Conservation (phyloP, 2,113 vertebrate species). For the Solenodon paradoxus region DNA sequence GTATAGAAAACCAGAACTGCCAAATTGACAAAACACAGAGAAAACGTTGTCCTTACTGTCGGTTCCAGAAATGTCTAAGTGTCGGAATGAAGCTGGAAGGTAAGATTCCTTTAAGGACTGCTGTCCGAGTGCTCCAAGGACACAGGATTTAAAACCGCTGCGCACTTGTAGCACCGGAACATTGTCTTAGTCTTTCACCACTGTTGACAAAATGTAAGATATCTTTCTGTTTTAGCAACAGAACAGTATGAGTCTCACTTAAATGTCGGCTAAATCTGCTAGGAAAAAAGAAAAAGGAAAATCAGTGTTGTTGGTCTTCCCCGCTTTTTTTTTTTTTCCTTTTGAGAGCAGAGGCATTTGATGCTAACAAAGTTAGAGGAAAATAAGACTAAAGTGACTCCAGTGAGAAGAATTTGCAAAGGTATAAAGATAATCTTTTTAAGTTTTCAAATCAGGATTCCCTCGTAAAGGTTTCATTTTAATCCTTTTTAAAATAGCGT, state of each 20-base stretch:
- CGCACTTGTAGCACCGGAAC: background rate
- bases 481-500: background rate
- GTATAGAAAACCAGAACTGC: slow-evolving; percentile 99
- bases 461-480: background rate
- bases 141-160: background rate
- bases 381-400: background rate
- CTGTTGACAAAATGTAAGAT: background rate
- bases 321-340: background rate
- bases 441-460: background rate
- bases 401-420: slow-evolving; percentile 21
- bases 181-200: background rate
- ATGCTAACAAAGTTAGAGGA: background rate
- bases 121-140: slow-evolving; percentile 16
- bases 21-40: slow-evolving; percentile 99
- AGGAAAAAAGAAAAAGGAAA: too few relatives aligned
- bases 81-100: slow-evolving; percentile 99
- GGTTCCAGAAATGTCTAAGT: slow-evolving; percentile 98
- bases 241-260: background rate
- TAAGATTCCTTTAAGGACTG: slow-evolving; percentile 77
- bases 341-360: background rate
- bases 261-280: background rate
- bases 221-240: background rate
- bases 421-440: background rate
- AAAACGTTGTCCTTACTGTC: slow-evolving; percentile 98
- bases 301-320: background rate